A percentile compares a stretch with the other conserved stretches of the same genome.
Evolutionary conservation across 2,113 vertebrate species (phyloP).

Genomic region (Myocastor coypus): DNA sequence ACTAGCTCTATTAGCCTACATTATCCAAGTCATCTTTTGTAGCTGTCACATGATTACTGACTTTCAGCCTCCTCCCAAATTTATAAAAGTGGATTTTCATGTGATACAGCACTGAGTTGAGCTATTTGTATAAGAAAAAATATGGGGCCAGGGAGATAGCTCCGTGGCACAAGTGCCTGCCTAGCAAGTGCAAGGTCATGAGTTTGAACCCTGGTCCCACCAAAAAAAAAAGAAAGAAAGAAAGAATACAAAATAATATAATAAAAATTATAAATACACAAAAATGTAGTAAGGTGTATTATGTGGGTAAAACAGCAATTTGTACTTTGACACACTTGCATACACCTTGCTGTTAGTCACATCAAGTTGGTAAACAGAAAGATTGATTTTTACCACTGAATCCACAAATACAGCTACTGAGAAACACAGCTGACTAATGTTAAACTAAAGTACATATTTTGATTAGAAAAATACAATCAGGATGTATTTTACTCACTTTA

Average conservation of each 20-base stretch:
- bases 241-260: neutral
- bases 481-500: neutral
- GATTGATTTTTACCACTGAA: neutral
- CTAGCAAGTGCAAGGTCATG: no score
- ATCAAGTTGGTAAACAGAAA: neutral
- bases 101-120: neutral
- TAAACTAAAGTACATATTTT: neutral
- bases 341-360: neutral
- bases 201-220: no score
- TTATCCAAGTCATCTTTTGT: neutral
- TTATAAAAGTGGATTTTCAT: neutral
- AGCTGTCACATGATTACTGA: neutral
- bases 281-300: neutral
- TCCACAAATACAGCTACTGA: neutral
- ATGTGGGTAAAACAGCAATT: neutral
- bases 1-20: neutral
- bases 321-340: neutral
- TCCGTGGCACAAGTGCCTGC: no score
- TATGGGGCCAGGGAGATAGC: no score
- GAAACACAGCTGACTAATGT: neutral
- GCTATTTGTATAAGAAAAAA: neutral
- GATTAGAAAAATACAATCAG: neutral
- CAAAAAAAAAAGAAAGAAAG: no score
- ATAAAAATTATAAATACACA: neutral
- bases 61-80: neutral